phyloP scores from a whole-genome alignment of 2,797 vertebrate species.

The Hemibagrus guttatus region DNA sequence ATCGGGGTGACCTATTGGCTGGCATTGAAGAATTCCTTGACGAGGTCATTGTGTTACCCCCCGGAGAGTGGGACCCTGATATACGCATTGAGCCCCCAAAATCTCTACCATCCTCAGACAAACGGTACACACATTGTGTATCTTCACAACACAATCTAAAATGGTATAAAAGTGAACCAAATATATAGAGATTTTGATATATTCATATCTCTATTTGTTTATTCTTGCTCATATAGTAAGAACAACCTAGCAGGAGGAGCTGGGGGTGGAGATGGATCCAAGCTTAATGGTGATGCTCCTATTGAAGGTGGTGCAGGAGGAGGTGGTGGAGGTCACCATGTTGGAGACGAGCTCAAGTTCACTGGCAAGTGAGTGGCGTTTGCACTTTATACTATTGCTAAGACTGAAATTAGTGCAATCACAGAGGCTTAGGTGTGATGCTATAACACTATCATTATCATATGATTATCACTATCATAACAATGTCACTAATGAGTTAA shows the following conservation, averaged over 20 bases:
- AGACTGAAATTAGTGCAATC: background rate
- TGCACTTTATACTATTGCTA: background rate
- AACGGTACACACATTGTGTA: conserved; percentile 79
- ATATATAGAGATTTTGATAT: background rate
- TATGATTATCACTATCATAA: no score
- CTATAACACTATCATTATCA: background rate
- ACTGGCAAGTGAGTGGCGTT: conserved; percentile 80
- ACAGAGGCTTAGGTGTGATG: background rate
- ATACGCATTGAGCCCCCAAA: conserved; percentile 99
- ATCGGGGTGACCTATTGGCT: conserved; percentile 90
- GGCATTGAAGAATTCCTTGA: conserved; percentile 98
- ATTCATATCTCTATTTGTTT: background rate
- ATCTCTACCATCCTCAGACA: conserved; percentile 92
- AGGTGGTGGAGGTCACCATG: conserved; percentile 81
- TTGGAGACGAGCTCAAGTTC: conserved; percentile 87
- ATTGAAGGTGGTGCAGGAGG: conserved; percentile 81
- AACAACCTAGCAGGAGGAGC: conserved; percentile 85
- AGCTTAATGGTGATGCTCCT: conserved; percentile 91
- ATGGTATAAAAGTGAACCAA: background rate
- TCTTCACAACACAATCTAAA: background rate
- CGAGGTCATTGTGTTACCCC: conserved; percentile 96
- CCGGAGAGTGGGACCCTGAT: conserved; percentile 96
- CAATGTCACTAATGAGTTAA: background rate
- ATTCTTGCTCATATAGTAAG: conserved; percentile 75
- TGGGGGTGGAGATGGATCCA: conserved; percentile 74